phyloP scores from a whole-genome alignment of 2,888 invertebrate species.

The Drosophila koepferae region DNA sequence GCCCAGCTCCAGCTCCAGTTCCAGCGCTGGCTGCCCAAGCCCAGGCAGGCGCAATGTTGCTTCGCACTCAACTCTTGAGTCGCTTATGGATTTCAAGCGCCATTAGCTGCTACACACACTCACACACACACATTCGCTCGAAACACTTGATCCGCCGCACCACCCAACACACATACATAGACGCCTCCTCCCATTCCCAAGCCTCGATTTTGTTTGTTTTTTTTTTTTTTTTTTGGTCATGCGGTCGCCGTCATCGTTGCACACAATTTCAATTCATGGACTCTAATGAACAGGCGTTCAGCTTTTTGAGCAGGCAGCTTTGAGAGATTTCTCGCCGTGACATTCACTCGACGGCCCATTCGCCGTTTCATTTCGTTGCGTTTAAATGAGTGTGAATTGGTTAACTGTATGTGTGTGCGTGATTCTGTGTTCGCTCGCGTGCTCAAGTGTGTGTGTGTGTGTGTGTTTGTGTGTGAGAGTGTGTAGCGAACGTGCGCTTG shows the following conservation, averaged over 20 bases:
- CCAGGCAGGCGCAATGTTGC: slow-evolving; percentile 2
- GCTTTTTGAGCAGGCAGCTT: slow-evolving; percentile 41
- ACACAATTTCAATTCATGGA: slow-evolving; percentile 85
- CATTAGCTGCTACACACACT: slow-evolving; percentile 32
- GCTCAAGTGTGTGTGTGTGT: slow-evolving; percentile 1
- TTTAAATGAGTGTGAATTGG: slow-evolving; percentile 68
- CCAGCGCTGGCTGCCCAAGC: slow-evolving; percentile 8
- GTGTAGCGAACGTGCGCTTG: slow-evolving; percentile 6
- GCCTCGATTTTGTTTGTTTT: slow-evolving; percentile 34
- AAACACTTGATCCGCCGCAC: slow-evolving; percentile 45
- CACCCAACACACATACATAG: slow-evolving; percentile 15
- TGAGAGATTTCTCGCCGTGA: slow-evolving; percentile 56
- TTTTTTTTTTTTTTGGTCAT: slow-evolving; percentile 37
- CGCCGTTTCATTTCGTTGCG: slow-evolving; percentile 60
- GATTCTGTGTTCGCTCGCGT: slow-evolving; percentile 21
- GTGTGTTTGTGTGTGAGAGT: background rate
- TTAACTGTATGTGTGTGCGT: slow-evolving; percentile 17
- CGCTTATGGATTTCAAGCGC: slow-evolving; percentile 54
- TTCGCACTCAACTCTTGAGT: slow-evolving; percentile 56
- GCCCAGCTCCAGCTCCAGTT: slow-evolving; percentile 15
- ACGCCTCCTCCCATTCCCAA: slow-evolving; percentile 34
- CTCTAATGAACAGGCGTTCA: slow-evolving; percentile 84
- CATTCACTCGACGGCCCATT: slow-evolving; percentile 68
- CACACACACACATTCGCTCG: slow-evolving; percentile 10
- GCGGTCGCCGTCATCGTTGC: slow-evolving; percentile 66